These are phyloP conservation scores for Charina bottae DNA, from an alignment of 2,113 vertebrate genomes.

Conservation along the genomic window DNA sequence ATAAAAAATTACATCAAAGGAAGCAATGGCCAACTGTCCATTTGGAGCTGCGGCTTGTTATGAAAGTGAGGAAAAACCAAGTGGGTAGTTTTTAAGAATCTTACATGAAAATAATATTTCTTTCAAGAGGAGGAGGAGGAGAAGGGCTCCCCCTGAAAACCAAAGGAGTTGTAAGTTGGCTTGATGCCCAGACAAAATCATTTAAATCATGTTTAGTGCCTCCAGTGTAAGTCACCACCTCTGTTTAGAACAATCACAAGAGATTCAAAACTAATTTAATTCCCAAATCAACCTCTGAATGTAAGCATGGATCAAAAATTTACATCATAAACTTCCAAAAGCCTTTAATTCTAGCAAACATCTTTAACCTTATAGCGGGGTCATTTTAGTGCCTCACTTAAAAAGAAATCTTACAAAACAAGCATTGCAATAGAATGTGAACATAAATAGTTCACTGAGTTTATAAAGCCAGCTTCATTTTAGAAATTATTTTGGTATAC, in stretches of 20 bases:
- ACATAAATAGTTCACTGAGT: background rate
- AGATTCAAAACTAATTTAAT: slow-evolving; percentile 68
- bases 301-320: slow-evolving; percentile 64
- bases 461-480: background rate
- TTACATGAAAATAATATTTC: slow-evolving; percentile 37
- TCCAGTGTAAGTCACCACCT: slow-evolving; percentile 63
- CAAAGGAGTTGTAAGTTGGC: slow-evolving; percentile 73
- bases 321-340: slow-evolving; percentile 44
- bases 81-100: slow-evolving; percentile 56
- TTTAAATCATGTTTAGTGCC: slow-evolving; percentile 75
- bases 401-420: slow-evolving; percentile 9
- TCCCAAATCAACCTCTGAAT: slow-evolving; percentile 67
- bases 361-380: slow-evolving; percentile 53
- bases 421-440: background rate
- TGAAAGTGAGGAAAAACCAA: slow-evolving; percentile 31
- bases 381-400: slow-evolving; percentile 6
- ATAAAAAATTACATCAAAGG: slow-evolving; percentile 72
- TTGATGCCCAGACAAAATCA: slow-evolving; percentile 64
- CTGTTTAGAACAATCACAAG: slow-evolving; percentile 68
- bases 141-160: slow-evolving; percentile 62
- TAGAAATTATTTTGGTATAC: background rate
- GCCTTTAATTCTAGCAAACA: slow-evolving; percentile 45
- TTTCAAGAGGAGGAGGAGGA: background rate
- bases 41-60: slow-evolving; percentile 61
- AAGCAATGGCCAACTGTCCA: slow-evolving; percentile 67